phyloP scores from a whole-genome alignment of 2,888 invertebrate genomes.

The Trissoscelio sp. region DNA sequence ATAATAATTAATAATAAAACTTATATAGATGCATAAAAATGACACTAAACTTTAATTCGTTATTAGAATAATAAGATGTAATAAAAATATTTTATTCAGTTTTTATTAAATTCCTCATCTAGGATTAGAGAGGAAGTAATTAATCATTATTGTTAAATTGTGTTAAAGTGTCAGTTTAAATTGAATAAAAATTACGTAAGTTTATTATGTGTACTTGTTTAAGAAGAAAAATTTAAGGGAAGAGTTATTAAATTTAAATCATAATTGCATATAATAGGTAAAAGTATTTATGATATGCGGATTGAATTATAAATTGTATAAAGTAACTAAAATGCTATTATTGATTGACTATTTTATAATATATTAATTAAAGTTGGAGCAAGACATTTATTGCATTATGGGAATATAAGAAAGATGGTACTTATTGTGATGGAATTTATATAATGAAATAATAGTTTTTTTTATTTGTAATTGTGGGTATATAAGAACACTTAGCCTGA shows the following conservation, averaged over 20 bases:
- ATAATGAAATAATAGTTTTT: too few relatives aligned
- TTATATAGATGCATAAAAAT: too few relatives aligned
- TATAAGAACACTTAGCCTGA: too few relatives aligned
- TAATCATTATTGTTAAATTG: background rate
- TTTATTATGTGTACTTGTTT: background rate
- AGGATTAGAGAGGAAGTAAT: background rate
- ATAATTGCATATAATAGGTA: background rate
- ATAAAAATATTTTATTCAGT: background rate
- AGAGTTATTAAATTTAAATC: background rate
- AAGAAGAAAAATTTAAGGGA: background rate
- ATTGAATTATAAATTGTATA: conserved; percentile 2
- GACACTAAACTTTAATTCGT: too few relatives aligned
- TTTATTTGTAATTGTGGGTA: too few relatives aligned
- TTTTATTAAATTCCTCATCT: background rate
- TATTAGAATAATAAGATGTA: too few relatives aligned
- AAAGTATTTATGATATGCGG: background rate
- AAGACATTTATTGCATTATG: background rate
- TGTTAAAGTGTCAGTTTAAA: background rate
- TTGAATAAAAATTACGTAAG: background rate
- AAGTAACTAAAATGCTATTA: background rate
- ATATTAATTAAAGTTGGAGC: background rate
- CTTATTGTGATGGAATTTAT: background rate
- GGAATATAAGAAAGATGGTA: background rate
- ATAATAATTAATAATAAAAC: too few relatives aligned
- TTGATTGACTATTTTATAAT: background rate